Base-by-base conservation (phyloP, 2,888 invertebrate genomes). In the Microchrysa polita region DNA sequence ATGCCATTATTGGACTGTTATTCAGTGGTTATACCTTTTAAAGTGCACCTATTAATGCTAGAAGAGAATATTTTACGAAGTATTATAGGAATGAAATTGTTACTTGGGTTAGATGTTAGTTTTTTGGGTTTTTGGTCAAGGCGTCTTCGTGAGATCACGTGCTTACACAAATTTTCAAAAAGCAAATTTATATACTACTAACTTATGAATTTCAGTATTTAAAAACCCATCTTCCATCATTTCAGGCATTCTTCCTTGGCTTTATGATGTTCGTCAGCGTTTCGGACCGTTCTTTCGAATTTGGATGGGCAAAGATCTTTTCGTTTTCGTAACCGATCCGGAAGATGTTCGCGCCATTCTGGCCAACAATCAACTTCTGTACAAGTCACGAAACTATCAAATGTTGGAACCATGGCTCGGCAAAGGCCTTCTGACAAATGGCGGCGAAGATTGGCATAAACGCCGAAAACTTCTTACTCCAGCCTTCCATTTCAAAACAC, bases 401-500 rank as follows among this genome's bases (percentile, higher is more conserved):
- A 63, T 81, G 0, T 0, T 82, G 0, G 74, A 79, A n/a, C 79
- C 80, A 22, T 84, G 84, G 84, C 75, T 84, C 63, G 84, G 84
- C 18, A 81, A 79, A 42, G 84, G 84, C 0, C 78, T 84, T 2
- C 77, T 84, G 0, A 82, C 84, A 1, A 83, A 80, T 76, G 80
- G 81, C 10, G 83, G 83, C 18, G 81, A 83, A 16, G 87, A 88
- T 81, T 94, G 93, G 93, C 88, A 87, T 79, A 84, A 84, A 0
- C 87, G 90, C n/a, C 87, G 93, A 63, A 92, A 91, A 82, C 87
- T 93, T 74, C 81, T 94, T 69, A 93, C 93, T 0, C 92, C 93
- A 0, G 90, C 93, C 0, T 94, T 93, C 81, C 94, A 94, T 82
- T 93, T 93, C 81, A 90, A 91, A 79, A 92, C 93, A 74, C 84